Base-by-base conservation (phyloP, 2,888 invertebrate genomes). In the Neoitamus cyanurus region DNA sequence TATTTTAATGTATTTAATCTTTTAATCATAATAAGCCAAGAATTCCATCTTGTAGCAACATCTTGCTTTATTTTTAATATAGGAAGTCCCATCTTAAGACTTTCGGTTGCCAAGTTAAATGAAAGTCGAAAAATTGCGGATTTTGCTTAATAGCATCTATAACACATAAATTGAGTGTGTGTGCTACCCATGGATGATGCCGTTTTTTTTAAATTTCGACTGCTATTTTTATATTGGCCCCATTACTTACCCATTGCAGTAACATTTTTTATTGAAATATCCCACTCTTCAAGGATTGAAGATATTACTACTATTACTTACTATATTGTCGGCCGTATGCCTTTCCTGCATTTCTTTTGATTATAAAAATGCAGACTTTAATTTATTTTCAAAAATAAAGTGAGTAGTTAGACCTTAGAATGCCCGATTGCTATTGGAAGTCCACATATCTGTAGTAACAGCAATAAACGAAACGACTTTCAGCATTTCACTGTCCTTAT, bases 41-140 rank as follows among this genome's bases (percentile, higher is more conserved):
- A 85, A 30, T 84, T 85, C 84, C 85, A 85, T 83, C 80, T 83
- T 1, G 84, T 83, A 15, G 70, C 30, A 7, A 84, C 84, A 84
- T 84, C 82, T 28, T 86, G 84, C 13, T 83, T 84, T 15, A 86
- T n/a, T 36, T 83, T 86, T 2, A 83, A 34, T 15, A 73, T 46
- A 1, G 42, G 72, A 5, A 82, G 34, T 2, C 30, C 11, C 75
- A 85, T 84, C 31, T 30, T 36, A 9, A 84, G 28, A 42, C 80
- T 84, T 13, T 84, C 72, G 1, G 83, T 31, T 5, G 83, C 85
- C 13, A n/a, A n/a, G n/a, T n/a, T n/a, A n/a, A n/a, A n/a, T n/a
- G n/a, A n/a, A n/a, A n/a, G n/a, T n/a, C n/a, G n/a, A n/a, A n/a
- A n/a, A n/a, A n/a, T n/a, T n/a, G n/a, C n/a, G n/a, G n/a, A n/a